phyloP scores from a whole-genome alignment of 1,140 invertebrate species.

The Cheumatopsyche charites region DNA sequence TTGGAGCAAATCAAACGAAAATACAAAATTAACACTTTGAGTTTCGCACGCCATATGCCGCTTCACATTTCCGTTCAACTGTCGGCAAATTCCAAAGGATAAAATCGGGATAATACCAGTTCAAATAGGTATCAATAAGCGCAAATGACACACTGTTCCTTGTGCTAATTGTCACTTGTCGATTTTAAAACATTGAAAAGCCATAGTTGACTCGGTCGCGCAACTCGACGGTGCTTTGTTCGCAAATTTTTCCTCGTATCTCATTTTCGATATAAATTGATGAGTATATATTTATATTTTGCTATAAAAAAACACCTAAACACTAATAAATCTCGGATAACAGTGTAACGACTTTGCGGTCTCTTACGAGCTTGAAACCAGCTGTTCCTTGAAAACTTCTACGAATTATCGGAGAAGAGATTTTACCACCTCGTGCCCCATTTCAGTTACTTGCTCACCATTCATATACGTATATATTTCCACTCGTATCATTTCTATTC shows the following conservation, averaged over 20 bases:
- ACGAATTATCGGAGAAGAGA: conserved; percentile 14
- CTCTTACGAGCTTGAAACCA: background rate
- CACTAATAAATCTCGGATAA: conserved; percentile 17
- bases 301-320: conserved; percentile 8
- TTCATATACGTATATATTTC: background rate
- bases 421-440: no score
- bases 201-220: no score
- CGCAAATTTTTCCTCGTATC: no score
- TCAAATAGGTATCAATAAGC: background rate
- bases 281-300: background rate
- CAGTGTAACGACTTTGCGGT: conserved; percentile 9
- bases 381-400: conserved; percentile 16
- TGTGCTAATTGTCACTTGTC: no score
- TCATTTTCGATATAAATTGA: background rate
- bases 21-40: background rate
- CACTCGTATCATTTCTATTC: background rate
- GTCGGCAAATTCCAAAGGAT: conserved; percentile 7
- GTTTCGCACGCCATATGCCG: background rate
- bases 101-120: conserved; percentile 7
- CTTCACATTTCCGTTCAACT: background rate
- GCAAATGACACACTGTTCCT: no score
- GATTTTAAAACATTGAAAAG: no score
- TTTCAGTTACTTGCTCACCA: background rate
- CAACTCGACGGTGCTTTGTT: no score
- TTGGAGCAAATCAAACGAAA: background rate